Conservation (phyloP, 2,797 vertebrate species). For the Zenarchopterus dispar region DNA sequence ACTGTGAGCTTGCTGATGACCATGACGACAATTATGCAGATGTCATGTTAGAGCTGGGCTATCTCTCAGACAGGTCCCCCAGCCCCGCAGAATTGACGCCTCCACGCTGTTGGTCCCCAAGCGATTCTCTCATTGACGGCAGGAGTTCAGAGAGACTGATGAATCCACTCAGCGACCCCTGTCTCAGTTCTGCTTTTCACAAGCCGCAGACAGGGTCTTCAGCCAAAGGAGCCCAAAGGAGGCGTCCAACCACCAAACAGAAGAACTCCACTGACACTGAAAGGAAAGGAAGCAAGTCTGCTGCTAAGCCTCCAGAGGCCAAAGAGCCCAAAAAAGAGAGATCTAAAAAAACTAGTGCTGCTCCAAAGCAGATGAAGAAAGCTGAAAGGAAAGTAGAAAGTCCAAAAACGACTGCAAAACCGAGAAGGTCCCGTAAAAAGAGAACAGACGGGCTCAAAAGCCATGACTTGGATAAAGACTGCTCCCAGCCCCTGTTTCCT, state of each 20-base stretch:
- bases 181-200: constrained; percentile 70
- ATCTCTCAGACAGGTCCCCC: constrained; percentile 93
- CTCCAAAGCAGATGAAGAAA: constrained; percentile 80
- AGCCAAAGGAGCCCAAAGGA: constrained; percentile 77
- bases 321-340: constrained; percentile 79
- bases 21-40: constrained; percentile 89
- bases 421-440: constrained; percentile 68
- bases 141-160: constrained; percentile 82
- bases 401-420: constrained; percentile 60
- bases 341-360: constrained; percentile 72
- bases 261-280: constrained; percentile 76
- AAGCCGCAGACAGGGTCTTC: constrained; percentile 54
- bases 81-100: constrained; percentile 91
- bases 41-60: constrained; percentile 96
- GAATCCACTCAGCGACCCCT: constrained; percentile 85
- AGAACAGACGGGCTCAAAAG: constrained; percentile 69
- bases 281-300: constrained; percentile 76
- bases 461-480: constrained; percentile 55
- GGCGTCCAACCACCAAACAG: constrained; percentile 80
- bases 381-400: constrained; percentile 42
- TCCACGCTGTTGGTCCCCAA: constrained; percentile 98
- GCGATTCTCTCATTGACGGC: constrained; percentile 88
- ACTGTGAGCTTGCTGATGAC: constrained; percentile 90
- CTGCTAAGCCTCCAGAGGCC: constrained; percentile 69
- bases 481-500: constrained; percentile 73